Evolutionary conservation across 2,113 vertebrate genomes (phyloP), one percentile per base, ranked within the genome.

Genomic region (Erinaceus europaeus): DNA sequence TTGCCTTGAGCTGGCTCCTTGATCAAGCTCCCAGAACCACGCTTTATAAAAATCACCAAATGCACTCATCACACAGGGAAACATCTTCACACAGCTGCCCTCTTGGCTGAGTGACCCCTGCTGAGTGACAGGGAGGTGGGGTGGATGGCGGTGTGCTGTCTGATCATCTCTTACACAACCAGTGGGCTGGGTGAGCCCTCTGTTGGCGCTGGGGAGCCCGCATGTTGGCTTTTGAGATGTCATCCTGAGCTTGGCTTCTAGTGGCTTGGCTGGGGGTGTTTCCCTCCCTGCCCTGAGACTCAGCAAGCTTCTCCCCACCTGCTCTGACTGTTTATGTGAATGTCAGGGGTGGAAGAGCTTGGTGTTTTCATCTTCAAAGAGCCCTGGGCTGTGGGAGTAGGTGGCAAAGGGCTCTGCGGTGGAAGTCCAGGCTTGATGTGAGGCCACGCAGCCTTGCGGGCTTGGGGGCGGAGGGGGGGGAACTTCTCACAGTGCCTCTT

Each of bases 1-100:
- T 55, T 75, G n/a, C 18, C 44, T 25, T 59, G 34, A 61, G 21
- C 55, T 15, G 12, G 32, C 29, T 80, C 68, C 52, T 36, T 40
- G 40, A 73, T 64, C 77, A 85, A 85, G 36, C 81, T 15, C 62
- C 89, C 84, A 42, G 40, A 69, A 57, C 34, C 62, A 32, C n/a
- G 87, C 85, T 79, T 71, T 71, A 80, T 62, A 90, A 72, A 59
- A 12, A 71, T 69, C 52, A 78, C 85, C 61, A 76, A 75, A 62
- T 18, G 64, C 65, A 81, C 79, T 81, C 42, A 44, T 86, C 89
- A 84, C 77, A 25, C 48, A 32, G 64, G 61, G 55, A 68, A 69
- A 23, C 52, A 29, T 79, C 64, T 77, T 86, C 52, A 44, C 44
- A 50, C 6, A 76, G 4, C 81, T 36, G 29, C 75, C 88, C 46